Evolutionary conservation across 2,113 vertebrate genomes (phyloP).

Genomic region (Tiliqua scincoides): DNA sequence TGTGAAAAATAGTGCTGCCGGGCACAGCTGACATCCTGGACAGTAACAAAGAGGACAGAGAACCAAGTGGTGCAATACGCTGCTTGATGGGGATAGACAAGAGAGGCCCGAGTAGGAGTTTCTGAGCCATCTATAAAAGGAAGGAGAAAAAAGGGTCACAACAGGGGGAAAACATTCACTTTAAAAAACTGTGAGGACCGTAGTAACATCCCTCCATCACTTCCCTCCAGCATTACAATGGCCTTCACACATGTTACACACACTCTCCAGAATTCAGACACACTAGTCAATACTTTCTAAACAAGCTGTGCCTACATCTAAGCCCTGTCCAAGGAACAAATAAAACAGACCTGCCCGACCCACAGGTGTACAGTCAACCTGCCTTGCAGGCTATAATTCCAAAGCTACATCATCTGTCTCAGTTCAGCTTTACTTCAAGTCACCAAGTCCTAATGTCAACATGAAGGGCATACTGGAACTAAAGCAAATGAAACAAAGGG

Average conservation of each 20-base stretch:
- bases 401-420: background rate
- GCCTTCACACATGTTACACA: too few relatives aligned
- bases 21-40: background rate
- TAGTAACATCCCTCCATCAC: background rate
- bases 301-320: background rate
- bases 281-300: background rate
- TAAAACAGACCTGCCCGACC: background rate
- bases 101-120: constrained; percentile 78
- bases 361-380: background rate
- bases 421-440: background rate
- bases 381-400: background rate
- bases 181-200: background rate
- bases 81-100: constrained; percentile 59
- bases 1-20: constrained; percentile 23
- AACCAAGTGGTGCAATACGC: constrained; percentile 16
- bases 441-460: background rate
- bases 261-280: background rate
- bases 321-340: background rate
- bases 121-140: constrained; percentile 88
- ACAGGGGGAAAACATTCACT: too few relatives aligned
- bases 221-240: background rate
- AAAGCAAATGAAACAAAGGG: background rate
- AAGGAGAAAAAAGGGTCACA: background rate
- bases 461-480: background rate
- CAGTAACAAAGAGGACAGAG: constrained; percentile 42